Percentiles rank a stretch among this genome's conserved stretches.
Evolutionary conservation across 2,113 vertebrate species (phyloP).

Genomic region (Cisticola juncidis): DNA sequence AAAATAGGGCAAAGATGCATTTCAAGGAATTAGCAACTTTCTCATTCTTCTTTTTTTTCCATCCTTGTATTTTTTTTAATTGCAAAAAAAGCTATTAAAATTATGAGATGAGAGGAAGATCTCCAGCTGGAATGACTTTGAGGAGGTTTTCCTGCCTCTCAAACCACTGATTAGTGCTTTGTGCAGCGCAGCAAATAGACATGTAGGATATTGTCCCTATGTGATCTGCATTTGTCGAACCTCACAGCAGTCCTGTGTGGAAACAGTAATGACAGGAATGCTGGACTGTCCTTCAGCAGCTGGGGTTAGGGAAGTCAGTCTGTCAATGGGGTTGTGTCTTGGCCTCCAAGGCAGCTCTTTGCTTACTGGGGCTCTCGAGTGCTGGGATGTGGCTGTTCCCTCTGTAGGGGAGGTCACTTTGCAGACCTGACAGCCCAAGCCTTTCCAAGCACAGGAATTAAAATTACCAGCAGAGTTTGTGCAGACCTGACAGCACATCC

Average conservation of each 20-base stretch:
- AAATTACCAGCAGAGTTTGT: neutral
- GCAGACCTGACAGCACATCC: neutral
- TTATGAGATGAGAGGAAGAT: neutral
- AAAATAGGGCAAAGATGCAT: neutral
- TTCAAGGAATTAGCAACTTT: neutral
- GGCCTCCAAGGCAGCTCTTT: neutral
- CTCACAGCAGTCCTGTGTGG: neutral
- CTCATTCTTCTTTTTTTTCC: neutral
- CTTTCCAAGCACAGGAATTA: neutral
- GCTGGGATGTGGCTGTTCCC: neutral
- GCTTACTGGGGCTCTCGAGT: neutral
- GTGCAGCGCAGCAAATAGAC: neutral
- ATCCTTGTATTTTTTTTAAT: neutral
- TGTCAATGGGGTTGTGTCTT: neutral
- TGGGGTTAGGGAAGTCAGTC: neutral
- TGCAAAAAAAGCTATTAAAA: neutral
- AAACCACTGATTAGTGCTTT: neutral
- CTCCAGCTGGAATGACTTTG: neutral
- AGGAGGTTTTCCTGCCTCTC: neutral
- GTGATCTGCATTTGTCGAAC: neutral
- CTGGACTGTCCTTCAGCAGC: neutral
- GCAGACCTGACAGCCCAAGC: neutral
- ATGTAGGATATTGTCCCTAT: neutral
- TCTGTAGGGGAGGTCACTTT: neutral
- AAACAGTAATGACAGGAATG: neutral